Percentiles rank a stretch among this genome's conserved stretches.
These are phyloP conservation scores for Darevskia mixta DNA, from an alignment of 2,797 vertebrate genomes.

Conservation along the genomic window DNA sequence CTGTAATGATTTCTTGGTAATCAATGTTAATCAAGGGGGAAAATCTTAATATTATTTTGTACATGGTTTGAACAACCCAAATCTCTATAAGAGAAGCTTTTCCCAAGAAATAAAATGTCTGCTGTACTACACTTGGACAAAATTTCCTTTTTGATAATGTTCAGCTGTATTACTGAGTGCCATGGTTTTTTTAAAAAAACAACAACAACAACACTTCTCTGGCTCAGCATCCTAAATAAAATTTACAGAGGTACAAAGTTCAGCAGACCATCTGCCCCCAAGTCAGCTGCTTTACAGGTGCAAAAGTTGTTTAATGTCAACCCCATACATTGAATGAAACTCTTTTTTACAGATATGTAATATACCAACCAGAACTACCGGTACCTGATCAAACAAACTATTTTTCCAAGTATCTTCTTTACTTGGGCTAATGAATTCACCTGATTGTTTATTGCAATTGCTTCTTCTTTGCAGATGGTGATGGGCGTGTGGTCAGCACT, in stretches of 20 bases:
- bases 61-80: background rate
- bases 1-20: background rate
- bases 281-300: background rate
- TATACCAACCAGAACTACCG: background rate
- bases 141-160: background rate
- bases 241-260: background rate
- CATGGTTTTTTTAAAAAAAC: background rate
- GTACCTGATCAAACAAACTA: background rate
- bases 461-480: background rate
- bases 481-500: too few relatives aligned
- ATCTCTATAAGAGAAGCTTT: background rate
- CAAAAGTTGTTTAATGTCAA: background rate
- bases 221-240: background rate
- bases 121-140: background rate
- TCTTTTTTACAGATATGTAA: background rate
- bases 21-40: background rate
- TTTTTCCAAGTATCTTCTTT: background rate
- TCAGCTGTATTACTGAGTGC: background rate
- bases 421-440: background rate
- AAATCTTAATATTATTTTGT: background rate
- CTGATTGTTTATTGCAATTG: background rate
- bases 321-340: background rate
- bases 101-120: background rate
- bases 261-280: background rate
- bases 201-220: background rate